A percentile compares a stretch with the other conserved stretches of the same genome.
These are phyloP conservation scores for Ardeotis arabs DNA, from an alignment of 2,113 vertebrate species.

Conservation along the genomic window DNA sequence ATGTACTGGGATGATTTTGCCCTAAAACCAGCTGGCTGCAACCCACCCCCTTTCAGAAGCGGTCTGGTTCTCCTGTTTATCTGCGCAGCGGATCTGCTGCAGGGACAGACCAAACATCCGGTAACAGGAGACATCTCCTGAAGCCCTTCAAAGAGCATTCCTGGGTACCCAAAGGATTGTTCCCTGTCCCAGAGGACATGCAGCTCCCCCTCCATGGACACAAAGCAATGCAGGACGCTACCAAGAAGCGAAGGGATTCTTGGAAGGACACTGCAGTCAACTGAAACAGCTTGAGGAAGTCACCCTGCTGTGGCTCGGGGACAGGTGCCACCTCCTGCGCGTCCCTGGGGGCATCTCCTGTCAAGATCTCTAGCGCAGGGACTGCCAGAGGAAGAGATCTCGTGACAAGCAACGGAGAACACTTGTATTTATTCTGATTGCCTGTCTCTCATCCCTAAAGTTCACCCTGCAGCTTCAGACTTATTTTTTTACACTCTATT, in stretches of 20 bases:
- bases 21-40: not conserved
- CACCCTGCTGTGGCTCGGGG: not conserved
- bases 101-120: accelerated
- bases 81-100: not conserved
- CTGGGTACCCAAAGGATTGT: not conserved
- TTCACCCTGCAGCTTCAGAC: not conserved
- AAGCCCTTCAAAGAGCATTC: not conserved
- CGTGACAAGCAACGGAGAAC: not conserved
- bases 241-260: not conserved
- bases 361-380: not conserved
- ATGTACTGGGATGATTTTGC: not conserved
- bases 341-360: accelerated
- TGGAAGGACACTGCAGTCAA: not conserved
- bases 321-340: not conserved
- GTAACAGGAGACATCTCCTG: not conserved
- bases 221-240: not conserved
- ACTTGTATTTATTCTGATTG: not conserved
- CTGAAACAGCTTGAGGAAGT: not conserved
- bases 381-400: not conserved
- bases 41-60: not conserved
- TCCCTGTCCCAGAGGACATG: not conserved
- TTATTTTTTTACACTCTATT: not conserved
- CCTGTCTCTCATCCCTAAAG: not conserved
- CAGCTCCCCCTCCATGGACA: not conserved
- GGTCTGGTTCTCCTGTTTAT: not conserved